Evolutionary conservation across 2,888 invertebrate species (phyloP), one percentile per base, ranked within the genome.

Genomic region (Metellina segmentata): DNA sequence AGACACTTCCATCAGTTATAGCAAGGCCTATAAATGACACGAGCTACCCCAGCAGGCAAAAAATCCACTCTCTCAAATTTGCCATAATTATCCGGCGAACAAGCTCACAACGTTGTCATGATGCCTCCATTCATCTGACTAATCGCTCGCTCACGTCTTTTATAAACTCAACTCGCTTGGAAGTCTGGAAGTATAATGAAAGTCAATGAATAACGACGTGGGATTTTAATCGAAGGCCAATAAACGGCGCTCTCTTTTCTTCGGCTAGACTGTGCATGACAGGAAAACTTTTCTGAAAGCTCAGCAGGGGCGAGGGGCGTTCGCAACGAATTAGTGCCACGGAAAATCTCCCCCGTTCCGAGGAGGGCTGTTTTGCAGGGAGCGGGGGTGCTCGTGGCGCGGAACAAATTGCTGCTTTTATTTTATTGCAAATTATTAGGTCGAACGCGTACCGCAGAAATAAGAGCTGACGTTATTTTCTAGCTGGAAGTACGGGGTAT

Each of bases 371-470:
- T 49, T 34, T 71, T 77, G n/a, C n/a, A 52, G 34, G 7, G 49
- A 48, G 53, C 8, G 72, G 71, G 72, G 77, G 70, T 9, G 61
- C 19, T 69, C 61, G 72, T 74, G 20, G 70, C 49, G 79, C 70
- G 61, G 70, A 81, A 81, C 79, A 87, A 87, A 87, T 87, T 87
- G 87, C 61, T 51, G 69, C 34, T 52, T 16, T 88, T 81, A 74
- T 53, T 53, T 20, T 49, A 61, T 81, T 75, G 77, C 69, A 70
- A 89, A 82, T 75, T 82, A 13, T 82, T 83, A 75, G 69, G 69
- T 61, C 61, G 61, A 61, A 61, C 61, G 61, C 34, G 53, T n/a
- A 7, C 70, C 48, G 52, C 16, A 69, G n/a, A 74, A 75, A 20
- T 5, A 48, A 16, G 48, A 75, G 75, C 19, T 48, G 48, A 34